These are phyloP conservation scores for Conops quadrifasciatus DNA, from an alignment of 2,888 invertebrate genomes.

Conservation along the genomic window DNA sequence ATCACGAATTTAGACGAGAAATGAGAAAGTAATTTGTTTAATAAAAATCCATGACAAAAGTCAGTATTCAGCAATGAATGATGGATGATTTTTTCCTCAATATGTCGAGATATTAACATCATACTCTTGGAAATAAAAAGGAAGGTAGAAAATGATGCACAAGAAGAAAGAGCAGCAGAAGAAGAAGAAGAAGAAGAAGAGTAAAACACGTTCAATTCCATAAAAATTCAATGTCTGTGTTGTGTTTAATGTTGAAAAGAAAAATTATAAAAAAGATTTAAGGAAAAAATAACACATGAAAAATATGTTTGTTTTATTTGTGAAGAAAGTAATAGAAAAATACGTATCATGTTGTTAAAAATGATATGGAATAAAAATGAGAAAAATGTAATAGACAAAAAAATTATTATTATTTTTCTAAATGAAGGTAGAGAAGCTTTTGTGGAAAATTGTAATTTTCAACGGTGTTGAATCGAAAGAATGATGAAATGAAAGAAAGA, in stretches of 20 bases:
- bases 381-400: background rate
- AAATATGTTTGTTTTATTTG: no score
- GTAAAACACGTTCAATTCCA: background rate
- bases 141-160: background rate
- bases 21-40: background rate
- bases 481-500: background rate
- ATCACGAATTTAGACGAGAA: background rate
- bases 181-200: background rate
- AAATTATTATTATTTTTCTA: background rate
- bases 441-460: constrained; percentile 17
- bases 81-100: no score
- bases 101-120: no score
- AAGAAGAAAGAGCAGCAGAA: background rate
- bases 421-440: background rate
- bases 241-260: no score
- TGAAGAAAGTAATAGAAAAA: no score
- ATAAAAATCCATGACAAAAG: background rate
- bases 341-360: background rate
- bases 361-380: background rate
- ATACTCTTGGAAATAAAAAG: no score
- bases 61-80: background rate
- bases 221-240: no score
- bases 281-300: no score
- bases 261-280: no score
- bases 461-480: background rate